Base-by-base conservation (phyloP, 2,888 invertebrate genomes). In the Catotricha subobsoleta region DNA sequence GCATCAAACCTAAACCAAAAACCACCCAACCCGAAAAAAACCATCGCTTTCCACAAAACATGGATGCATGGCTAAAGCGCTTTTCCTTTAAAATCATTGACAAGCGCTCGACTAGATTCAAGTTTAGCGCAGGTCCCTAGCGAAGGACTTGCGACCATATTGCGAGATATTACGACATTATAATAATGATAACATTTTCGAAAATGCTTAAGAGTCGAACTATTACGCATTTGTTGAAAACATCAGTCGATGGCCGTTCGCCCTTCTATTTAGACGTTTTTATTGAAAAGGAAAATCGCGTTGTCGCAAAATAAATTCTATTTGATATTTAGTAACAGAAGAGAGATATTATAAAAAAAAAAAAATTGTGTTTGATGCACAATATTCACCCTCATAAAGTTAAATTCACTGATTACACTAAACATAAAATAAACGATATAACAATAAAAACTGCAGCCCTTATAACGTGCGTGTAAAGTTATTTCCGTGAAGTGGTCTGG, bases 221-320 rank as follows among this genome's bases (percentile, higher is more conserved):
- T 16, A 36, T 36, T 23, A 15, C 25, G 25, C 36, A 23, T 21
- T 36, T 6, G 36, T 15, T 36, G 27, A 20, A 39, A 31, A 40
- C 33, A 31, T 55, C 52, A 56, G 56, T 56, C 54, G 53, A 54
- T 54, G 51, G 53, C 52, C 51, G 55, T 54, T 54, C 56, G 55
- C 51, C 52, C 52, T 48, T 50, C 50, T 46, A 51, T 51, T 47
- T 48, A 44, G 42, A 40, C 45, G 45, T 20, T 38, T 31, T n/a
- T n/a, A n/a, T n/a, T n/a, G n/a, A n/a, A n/a, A n/a, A n/a, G n/a
- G n/a, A n/a, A n/a, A n/a, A n/a, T n/a, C n/a, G n/a, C n/a, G n/a
- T n/a, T n/a, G n/a, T n/a, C n/a, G n/a, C n/a, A n/a, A n/a, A n/a
- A n/a, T n/a, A n/a, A n/a, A n/a, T n/a, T n/a, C n/a, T n/a, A n/a